A percentile compares a stretch with the other conserved stretches of the same genome.
Evolutionary conservation across 1,140 invertebrate species (phyloP).

Genomic region (Drosophila erecta): DNA sequence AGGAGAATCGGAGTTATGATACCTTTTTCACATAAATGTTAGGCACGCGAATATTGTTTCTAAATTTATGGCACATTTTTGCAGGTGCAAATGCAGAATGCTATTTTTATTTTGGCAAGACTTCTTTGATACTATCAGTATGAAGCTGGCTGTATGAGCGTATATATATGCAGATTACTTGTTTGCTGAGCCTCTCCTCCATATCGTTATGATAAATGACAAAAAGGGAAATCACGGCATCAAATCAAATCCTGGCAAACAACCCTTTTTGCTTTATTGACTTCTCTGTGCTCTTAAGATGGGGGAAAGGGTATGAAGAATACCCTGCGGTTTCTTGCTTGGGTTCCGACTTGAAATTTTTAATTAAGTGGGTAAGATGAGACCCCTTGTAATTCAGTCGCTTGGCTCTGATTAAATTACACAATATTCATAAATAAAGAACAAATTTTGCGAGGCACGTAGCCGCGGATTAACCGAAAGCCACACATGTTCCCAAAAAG

Average conservation of each 20-base stretch:
- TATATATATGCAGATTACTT: slow-evolving; percentile 60
- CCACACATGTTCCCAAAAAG: slow-evolving; percentile 53
- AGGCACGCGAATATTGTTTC: background rate
- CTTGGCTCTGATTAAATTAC: slow-evolving; percentile 60
- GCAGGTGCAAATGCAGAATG: background rate
- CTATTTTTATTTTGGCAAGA: too few species aligned
- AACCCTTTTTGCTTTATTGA: slow-evolving; percentile 77
- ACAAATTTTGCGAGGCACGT: slow-evolving; percentile 69
- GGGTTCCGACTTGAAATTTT: slow-evolving; percentile 51
- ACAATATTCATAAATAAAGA: slow-evolving; percentile 79
- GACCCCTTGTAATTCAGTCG: slow-evolving; percentile 21
- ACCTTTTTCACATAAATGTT: too few species aligned
- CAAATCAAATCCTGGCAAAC: slow-evolving; percentile 57
- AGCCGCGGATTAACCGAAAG: slow-evolving; percentile 43
- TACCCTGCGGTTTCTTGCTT: slow-evolving; percentile 11
- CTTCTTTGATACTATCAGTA: background rate
- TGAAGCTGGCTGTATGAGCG: slow-evolving; percentile 1
- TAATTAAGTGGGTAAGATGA: slow-evolving; percentile 69
- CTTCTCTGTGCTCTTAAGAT: slow-evolving; percentile 46
- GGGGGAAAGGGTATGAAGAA: background rate
- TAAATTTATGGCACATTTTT: background rate
- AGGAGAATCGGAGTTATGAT: too few species aligned
- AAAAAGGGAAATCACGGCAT: slow-evolving; percentile 66
- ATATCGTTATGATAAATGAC: slow-evolving; percentile 75
- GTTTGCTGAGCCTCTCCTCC: slow-evolving; percentile 12